phyloP scores from a whole-genome alignment of 2,888 invertebrate genomes.

The Phortica magna region DNA sequence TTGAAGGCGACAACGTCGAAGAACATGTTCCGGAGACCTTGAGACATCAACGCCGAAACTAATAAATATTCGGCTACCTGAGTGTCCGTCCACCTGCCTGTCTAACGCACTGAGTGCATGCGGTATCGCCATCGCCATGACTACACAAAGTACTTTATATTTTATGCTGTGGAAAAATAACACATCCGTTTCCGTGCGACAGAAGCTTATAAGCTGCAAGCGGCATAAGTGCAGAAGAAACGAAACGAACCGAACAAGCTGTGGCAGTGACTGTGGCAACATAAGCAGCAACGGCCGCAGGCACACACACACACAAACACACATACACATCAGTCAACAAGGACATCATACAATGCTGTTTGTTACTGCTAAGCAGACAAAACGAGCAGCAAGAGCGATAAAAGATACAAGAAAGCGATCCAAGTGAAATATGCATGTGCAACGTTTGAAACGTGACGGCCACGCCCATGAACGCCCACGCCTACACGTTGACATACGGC shows the following conservation, averaged over 20 bases:
- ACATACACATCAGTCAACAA: constrained; percentile 21
- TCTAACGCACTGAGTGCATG: too few species aligned
- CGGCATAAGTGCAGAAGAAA: constrained; percentile 20
- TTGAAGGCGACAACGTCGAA: not conserved
- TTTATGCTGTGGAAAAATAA: constrained; percentile 18
- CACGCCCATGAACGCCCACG: not conserved
- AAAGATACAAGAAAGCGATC: not conserved
- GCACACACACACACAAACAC: not conserved
- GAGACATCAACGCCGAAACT: not conserved
- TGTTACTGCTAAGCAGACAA: not conserved
- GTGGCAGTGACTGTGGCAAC: not conserved
- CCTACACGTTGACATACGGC: not conserved
- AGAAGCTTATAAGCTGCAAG: constrained; percentile 39
- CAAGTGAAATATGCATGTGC: constrained; percentile 43
- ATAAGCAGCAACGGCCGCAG: not conserved
- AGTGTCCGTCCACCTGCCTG: not conserved
- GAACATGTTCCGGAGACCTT: not conserved
- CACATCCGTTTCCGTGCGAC: constrained; percentile 41
- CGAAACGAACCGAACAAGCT: too few species aligned
- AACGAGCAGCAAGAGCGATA: too few species aligned
- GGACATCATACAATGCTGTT: not conserved
- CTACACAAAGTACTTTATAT: constrained; percentile 10
- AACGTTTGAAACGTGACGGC: not conserved
- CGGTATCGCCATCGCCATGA: constrained; percentile 7
- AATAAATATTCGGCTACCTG: constrained; percentile 15